Base-by-base conservation (phyloP, 2,113 vertebrate species). In the Lipotes vexillifer region DNA sequence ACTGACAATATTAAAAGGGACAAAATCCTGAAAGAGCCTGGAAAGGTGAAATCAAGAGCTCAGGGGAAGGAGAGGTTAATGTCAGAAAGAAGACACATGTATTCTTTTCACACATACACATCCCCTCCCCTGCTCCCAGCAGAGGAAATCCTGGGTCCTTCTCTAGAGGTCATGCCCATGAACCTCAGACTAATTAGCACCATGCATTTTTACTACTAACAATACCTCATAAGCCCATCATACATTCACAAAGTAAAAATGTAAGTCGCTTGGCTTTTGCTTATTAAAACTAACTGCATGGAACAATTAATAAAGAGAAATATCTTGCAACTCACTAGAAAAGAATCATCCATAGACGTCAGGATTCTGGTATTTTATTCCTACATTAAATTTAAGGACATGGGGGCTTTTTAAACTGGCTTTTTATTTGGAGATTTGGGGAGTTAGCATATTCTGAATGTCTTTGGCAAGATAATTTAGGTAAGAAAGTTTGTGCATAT, bases 371-470 rank as follows among this genome's bases (percentile, higher is more conserved):
- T 69, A 74, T 94, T 97, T 97, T 94, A 97, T 93, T 83, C 63
- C 49, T 90, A 49, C 44, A 65, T 93, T 94, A 97, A 92, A 93
- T 83, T 71, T 89, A 91, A 97, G 72, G 87, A 93, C 66, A 33
- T 29, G 23, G 27, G 59, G 49, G 38, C 52, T 97, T 86, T 69
- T 92, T 93, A 91, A 93, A 87, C 25, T 66, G 84, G 25, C 61
- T 92, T 90, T 97, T 97, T 97, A 94, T 71, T 92, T 61, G 55
- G 90, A 33, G 23, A 88, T 93, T 87, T 97, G 89, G 84, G 63
- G 77, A 78, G 74, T 96, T 96, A 87, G 84, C 94, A 92, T 92
- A 91, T 92, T 92, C 75, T 31, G 57, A 80, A 93, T 87, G 75
- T 97, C 86, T 96, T 90, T 0, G 1, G 61, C 46, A 84, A 77